Evolutionary conservation across 2,113 vertebrate species (phyloP).

Genomic region (Grammomys surdaster): DNA sequence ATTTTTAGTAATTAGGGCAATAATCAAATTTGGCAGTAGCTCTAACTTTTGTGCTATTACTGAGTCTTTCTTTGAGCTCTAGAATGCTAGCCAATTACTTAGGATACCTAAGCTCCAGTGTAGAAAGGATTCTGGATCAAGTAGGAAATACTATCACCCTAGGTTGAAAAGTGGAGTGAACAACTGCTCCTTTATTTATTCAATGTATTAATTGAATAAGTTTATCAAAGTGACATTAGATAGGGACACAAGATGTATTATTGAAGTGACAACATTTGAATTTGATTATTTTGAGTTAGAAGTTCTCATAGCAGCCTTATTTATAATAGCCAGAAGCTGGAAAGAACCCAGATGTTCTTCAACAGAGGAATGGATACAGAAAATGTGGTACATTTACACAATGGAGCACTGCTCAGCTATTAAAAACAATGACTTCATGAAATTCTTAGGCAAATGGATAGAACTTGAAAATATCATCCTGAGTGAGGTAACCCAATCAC

Average conservation of each 20-base stretch:
- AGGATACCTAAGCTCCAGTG: conserved; percentile 34
- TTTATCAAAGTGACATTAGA: conserved; percentile 27
- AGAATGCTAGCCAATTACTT: conserved; percentile 44
- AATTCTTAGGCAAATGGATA: too few species aligned
- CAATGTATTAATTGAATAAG: neutral
- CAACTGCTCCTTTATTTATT: neutral
- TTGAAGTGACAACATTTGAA: neutral
- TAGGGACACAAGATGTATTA: conserved; percentile 21
- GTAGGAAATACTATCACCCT: neutral
- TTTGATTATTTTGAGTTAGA: too few species aligned
- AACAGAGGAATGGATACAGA: too few species aligned
- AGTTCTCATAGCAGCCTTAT: too few species aligned
- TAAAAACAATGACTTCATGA: too few species aligned
- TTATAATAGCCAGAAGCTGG: too few species aligned
- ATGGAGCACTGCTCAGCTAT: too few species aligned
- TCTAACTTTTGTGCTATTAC: conserved; percentile 37
- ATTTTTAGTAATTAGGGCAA: conserved; percentile 16
- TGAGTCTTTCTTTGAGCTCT: conserved; percentile 42
- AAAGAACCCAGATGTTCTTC: too few species aligned
- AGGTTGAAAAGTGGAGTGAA: conserved; percentile 23
- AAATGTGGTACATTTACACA: too few species aligned
- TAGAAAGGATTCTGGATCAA: conserved; percentile 26
- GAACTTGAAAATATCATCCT: too few species aligned
- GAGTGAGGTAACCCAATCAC: too few species aligned
- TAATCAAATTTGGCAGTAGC: conserved; percentile 39